These are phyloP conservation scores for Coracopsis vasa DNA, from an alignment of 2,113 vertebrate species.

Conservation along the genomic window DNA sequence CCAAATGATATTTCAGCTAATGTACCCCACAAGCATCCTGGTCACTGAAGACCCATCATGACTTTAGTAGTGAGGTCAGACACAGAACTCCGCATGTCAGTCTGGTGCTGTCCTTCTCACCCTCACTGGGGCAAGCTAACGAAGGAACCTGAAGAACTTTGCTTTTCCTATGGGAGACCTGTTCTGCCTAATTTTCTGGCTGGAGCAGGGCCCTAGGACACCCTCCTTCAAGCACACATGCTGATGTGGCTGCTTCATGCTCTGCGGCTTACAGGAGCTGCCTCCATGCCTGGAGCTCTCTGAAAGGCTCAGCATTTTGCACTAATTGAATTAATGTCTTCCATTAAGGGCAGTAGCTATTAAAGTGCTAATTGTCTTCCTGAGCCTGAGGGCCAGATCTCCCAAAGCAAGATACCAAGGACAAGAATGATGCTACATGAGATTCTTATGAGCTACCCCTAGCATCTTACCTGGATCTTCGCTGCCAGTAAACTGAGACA, in stretches of 20 bases:
- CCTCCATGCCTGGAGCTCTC: background rate
- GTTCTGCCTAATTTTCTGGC: background rate
- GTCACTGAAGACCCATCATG: background rate
- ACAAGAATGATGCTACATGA: background rate
- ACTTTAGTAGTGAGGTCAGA: background rate
- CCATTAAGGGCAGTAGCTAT: background rate
- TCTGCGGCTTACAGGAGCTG: background rate
- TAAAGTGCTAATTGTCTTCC: background rate
- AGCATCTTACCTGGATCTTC: background rate
- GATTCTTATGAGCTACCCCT: background rate
- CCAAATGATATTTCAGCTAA: background rate
- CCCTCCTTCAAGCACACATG: background rate
- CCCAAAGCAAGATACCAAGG: background rate
- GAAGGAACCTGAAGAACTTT: background rate
- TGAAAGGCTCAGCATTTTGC: background rate
- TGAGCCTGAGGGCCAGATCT: background rate
- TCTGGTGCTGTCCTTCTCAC: background rate
- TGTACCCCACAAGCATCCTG: background rate
- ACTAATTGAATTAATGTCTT: background rate
- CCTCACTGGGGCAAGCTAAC: background rate
- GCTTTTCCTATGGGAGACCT: background rate
- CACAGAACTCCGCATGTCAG: background rate
- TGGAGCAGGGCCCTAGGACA: background rate
- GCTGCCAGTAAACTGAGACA: background rate
- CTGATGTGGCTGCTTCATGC: background rate